Percentiles rank a stretch among this genome's conserved stretches.
Evolutionary conservation across 2,113 vertebrate species (phyloP).

Genomic region (Tachycineta bicolor): DNA sequence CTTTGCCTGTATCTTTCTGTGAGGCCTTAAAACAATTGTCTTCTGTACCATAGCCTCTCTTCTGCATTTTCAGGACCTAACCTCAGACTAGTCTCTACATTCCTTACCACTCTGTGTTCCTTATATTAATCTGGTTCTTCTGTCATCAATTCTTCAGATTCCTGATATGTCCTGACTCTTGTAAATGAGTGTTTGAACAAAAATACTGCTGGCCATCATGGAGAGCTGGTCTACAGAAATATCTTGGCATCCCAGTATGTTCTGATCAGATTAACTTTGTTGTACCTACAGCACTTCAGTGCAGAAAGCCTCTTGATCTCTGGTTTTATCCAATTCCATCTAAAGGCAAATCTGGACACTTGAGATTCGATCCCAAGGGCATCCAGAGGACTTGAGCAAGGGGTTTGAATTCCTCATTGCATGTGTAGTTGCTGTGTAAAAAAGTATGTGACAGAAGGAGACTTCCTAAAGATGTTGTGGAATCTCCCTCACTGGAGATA

Average conservation of each 20-base stretch:
- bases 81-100: neutral
- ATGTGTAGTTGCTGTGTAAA: neutral
- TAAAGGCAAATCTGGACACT: neutral
- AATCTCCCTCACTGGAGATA: neutral
- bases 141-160: neutral
- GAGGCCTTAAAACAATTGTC: neutral
- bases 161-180: neutral
- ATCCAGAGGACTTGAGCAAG: neutral
- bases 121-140: neutral
- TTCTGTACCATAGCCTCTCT: neutral
- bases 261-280: neutral
- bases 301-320: neutral
- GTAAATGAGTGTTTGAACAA: neutral
- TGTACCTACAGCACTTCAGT: neutral
- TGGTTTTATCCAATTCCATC: neutral
- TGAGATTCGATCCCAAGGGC: neutral
- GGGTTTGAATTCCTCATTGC: neutral
- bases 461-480: neutral
- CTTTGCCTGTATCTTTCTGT: neutral
- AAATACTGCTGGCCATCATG: neutral
- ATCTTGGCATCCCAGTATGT: fast-evolving
- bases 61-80: neutral
- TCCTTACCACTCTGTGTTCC: neutral
- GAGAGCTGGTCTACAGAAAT: neutral
- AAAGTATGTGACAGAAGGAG: neutral